These are phyloP conservation scores for Myocastor coypus DNA, from an alignment of 2,113 vertebrate species.

Conservation along the genomic window DNA sequence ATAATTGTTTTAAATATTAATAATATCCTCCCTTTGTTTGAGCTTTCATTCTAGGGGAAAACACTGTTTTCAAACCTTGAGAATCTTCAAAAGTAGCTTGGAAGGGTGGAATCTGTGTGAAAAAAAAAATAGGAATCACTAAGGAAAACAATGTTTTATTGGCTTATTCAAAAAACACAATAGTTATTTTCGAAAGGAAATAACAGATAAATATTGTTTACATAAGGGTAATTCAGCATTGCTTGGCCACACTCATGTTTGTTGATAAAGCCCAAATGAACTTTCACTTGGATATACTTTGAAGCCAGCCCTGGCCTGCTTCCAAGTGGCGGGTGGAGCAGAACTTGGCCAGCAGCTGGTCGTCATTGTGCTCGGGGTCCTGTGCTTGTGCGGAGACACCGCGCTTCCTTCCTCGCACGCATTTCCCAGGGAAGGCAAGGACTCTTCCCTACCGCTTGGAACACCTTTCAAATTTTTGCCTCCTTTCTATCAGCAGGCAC, in stretches of 20 bases:
- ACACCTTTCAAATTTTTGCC: neutral
- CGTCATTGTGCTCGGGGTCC: constrained; percentile 55
- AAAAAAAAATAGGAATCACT: constrained; percentile 61
- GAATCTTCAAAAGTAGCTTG: constrained; percentile 56
- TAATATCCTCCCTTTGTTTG: neutral
- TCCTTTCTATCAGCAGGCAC: neutral
- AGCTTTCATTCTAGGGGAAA: neutral
- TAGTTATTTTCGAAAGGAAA: constrained; percentile 81
- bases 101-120: constrained; percentile 40
- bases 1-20: neutral
- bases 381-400: neutral
- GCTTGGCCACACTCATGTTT: constrained; percentile 80
- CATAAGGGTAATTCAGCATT: constrained; percentile 81
- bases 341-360: constrained; percentile 67
- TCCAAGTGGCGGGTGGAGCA: constrained; percentile 75
- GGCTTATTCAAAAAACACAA: constrained; percentile 81
- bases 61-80: constrained; percentile 11
- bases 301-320: constrained; percentile 72
- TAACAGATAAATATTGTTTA: constrained; percentile 83
- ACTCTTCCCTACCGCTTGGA: neutral
- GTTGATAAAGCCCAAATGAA: constrained; percentile 83
- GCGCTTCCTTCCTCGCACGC: constrained; percentile 45
- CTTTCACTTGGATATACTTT: constrained; percentile 81
- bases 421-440: constrained; percentile 27
- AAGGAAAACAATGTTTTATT: constrained; percentile 80